These are phyloP conservation scores for Albula glossodonta DNA, from an alignment of 2,113 vertebrate species.

Conservation along the genomic window DNA sequence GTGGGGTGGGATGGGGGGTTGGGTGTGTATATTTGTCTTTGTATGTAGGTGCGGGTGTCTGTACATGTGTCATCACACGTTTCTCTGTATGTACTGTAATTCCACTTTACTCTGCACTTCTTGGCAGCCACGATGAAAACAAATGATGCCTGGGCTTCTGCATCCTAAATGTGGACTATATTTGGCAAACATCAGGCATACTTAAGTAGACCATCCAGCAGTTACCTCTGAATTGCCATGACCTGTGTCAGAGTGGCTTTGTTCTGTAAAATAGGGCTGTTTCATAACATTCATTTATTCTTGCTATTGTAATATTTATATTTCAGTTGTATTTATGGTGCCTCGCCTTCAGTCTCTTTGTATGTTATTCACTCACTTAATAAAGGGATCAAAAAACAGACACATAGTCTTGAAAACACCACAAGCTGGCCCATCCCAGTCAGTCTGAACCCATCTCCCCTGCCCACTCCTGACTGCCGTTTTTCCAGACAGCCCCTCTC, in stretches of 20 bases:
- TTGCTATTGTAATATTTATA: background rate
- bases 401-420: background rate
- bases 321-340: background rate
- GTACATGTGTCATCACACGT: background rate
- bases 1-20: no score
- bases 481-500: background rate
- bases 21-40: background rate
- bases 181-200: background rate
- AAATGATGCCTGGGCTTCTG: background rate
- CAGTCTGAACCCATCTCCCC: background rate
- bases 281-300: background rate
- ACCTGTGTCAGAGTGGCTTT: background rate
- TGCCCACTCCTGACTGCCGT: background rate
- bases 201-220: background rate
- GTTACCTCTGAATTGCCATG: background rate
- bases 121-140: conserved; percentile 5
- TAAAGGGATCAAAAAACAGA: background rate
- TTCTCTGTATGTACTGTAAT: background rate
- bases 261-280: background rate
- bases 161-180: background rate
- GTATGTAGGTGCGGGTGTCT: background rate
- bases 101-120: background rate
- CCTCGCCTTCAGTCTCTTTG: background rate
- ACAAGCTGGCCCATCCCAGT: background rate
- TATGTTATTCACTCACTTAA: background rate